Conservation (phyloP, 2,113 vertebrate species). For the Clupea harengus region DNA sequence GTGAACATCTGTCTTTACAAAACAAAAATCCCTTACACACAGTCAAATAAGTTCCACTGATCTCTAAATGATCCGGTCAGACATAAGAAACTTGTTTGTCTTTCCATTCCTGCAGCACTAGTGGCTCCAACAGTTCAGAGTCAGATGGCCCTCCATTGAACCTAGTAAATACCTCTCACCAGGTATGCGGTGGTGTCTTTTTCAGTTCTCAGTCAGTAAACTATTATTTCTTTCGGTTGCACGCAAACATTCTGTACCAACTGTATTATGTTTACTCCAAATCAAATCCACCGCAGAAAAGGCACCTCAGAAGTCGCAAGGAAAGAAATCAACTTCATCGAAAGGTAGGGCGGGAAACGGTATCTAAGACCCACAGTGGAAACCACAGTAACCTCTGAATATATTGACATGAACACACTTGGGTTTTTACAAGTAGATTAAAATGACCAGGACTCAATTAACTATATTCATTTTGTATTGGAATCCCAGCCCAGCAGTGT, state of each 20-base stretch:
- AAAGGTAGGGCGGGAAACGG: constrained; percentile 28
- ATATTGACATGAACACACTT: not conserved
- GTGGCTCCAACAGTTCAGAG: constrained; percentile 85
- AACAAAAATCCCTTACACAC: not conserved
- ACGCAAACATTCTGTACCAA: not conserved
- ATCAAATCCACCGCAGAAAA: constrained; percentile 63
- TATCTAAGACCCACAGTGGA: constrained; percentile 36
- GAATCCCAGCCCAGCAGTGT: not conserved
- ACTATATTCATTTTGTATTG: not conserved
- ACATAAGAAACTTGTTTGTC: constrained; percentile 25
- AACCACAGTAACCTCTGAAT: constrained; percentile 39
- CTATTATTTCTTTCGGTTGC: not conserved
- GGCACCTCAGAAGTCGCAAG: constrained; percentile 67
- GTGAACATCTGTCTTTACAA: not conserved
- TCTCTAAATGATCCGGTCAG: not conserved
- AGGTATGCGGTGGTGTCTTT: constrained; percentile 42
- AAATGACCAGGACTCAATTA: not conserved
- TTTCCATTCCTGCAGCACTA: constrained; percentile 69
- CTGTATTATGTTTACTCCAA: constrained; percentile 4
- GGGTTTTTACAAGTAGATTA: not conserved
- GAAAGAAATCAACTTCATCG: constrained; percentile 65
- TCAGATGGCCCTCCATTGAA: constrained; percentile 76
- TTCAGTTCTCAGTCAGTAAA: not conserved
- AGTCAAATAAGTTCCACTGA: not conserved
- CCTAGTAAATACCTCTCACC: constrained; percentile 50